A percentile compares a stretch with the other conserved stretches of the same genome.
These are phyloP conservation scores for Harpalus rufipes DNA, from an alignment of 2,888 invertebrate species.

Conservation along the genomic window DNA sequence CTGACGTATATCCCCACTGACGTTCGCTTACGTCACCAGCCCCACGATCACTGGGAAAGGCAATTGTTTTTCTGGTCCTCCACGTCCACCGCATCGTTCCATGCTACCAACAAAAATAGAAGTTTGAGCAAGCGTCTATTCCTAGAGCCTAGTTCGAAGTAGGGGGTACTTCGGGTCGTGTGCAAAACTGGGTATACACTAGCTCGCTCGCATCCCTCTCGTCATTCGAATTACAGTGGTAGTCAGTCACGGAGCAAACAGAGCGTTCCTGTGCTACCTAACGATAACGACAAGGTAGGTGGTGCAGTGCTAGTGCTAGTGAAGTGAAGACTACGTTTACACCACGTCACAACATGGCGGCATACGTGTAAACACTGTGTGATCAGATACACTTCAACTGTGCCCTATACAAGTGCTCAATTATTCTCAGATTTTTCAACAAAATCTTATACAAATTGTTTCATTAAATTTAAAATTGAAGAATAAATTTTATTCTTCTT, in stretches of 20 bases:
- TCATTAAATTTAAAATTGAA: no score
- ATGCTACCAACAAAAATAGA: conserved; percentile 79
- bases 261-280: conserved; percentile 73
- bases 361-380: background rate
- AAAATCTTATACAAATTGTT: no score
- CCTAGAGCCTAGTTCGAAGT: conserved; percentile 72
- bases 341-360: conserved; percentile 12
- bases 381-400: background rate
- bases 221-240: conserved; percentile 82
- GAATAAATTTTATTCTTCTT: no score
- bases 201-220: conserved; percentile 78
- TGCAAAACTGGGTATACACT: conserved; percentile 82
- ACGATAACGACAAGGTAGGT: conserved; percentile 77
- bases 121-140: conserved; percentile 79
- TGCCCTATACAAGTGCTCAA: background rate
- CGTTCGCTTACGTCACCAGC: background rate
- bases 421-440: background rate
- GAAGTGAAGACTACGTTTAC: conserved; percentile 11
- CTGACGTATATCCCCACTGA: background rate
- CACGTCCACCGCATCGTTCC: conserved; percentile 62
- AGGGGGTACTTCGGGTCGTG: conserved; percentile 78
- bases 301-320: conserved; percentile 1
- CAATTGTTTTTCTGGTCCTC: conserved; percentile 60
- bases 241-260: conserved; percentile 78
- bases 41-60: conserved; percentile 30